Conservation (phyloP, 1,140 invertebrate species). For the Halictus rubicundus region DNA sequence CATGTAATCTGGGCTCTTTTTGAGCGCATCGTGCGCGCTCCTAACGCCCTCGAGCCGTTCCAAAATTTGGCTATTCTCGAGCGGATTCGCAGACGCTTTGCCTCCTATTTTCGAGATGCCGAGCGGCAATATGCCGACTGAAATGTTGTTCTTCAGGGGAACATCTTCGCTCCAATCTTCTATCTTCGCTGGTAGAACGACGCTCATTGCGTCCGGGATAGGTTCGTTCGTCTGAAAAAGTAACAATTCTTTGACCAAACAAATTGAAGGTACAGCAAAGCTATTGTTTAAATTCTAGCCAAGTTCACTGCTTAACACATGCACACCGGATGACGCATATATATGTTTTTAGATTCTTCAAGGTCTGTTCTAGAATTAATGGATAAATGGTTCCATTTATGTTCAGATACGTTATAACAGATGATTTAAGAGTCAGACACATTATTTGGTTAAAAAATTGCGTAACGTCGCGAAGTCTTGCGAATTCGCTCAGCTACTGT, state of each 20-base stretch:
- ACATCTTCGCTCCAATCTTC: constrained; percentile 50
- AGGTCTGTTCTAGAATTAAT: too few relatives aligned
- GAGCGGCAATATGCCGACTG: constrained; percentile 67
- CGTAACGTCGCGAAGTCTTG: too few relatives aligned
- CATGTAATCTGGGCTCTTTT: constrained; percentile 58
- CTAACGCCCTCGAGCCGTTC: constrained; percentile 64
- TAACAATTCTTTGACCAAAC: neutral
- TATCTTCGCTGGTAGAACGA: constrained; percentile 66
- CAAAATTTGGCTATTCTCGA: constrained; percentile 48
- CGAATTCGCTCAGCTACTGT: too few relatives aligned
- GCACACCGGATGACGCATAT: too few relatives aligned
- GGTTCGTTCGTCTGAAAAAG: constrained; percentile 51
- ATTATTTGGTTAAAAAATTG: neutral
- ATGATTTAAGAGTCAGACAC: too few relatives aligned
- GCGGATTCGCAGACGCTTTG: constrained; percentile 20
- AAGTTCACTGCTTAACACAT: too few relatives aligned
- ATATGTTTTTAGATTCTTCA: too few relatives aligned
- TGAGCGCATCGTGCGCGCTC: constrained; percentile 55
- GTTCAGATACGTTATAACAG: too few relatives aligned
- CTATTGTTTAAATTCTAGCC: too few relatives aligned
- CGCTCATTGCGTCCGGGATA: constrained; percentile 64
- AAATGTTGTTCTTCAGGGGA: constrained; percentile 67
- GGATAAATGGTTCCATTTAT: too few relatives aligned
- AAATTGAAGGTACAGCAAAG: too few relatives aligned
- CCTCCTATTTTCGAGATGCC: constrained; percentile 61